Evolutionary conservation across 2,888 invertebrate genomes (phyloP).

Genomic region (Idaea dimidiata): DNA sequence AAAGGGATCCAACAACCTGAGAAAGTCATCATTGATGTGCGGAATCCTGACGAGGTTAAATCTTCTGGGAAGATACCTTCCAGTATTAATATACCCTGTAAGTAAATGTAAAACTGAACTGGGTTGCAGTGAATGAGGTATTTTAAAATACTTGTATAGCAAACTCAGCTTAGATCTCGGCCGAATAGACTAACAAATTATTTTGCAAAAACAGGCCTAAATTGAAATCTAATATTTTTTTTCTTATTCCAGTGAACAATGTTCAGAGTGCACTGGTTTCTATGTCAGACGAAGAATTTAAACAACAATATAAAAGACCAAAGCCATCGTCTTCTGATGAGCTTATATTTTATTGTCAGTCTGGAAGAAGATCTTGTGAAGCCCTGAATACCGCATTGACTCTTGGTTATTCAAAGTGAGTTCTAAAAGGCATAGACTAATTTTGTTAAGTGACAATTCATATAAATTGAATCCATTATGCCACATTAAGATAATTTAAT

Average conservation of each 20-base stretch:
- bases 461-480: neutral
- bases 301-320: slow-evolving; percentile 50
- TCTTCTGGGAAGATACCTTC: slow-evolving; percentile 86
- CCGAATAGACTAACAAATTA: too few relatives aligned
- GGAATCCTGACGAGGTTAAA: slow-evolving; percentile 85
- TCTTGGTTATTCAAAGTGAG: slow-evolving; percentile 69
- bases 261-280: slow-evolving; percentile 52
- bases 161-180: too few relatives aligned
- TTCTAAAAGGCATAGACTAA: neutral
- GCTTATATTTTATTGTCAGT: slow-evolving; percentile 69
- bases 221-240: neutral
- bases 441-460: neutral
- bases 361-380: slow-evolving; percentile 60
- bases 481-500: slow-evolving; percentile 5
- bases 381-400: slow-evolving; percentile 67
- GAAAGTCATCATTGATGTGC: slow-evolving; percentile 87
- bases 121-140: too few relatives aligned
- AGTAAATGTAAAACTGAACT: slow-evolving; percentile 23
- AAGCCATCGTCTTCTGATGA: slow-evolving; percentile 65
- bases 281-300: slow-evolving; percentile 68
- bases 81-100: slow-evolving; percentile 89
- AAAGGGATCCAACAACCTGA: slow-evolving; percentile 61
- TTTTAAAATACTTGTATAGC: too few relatives aligned
- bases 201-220: too few relatives aligned
- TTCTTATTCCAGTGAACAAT: slow-evolving; percentile 49